A percentile compares a stretch with the other conserved stretches of the same genome.
These are phyloP conservation scores for Loripinus fragilis DNA, from an alignment of 2,888 invertebrate genomes.

Conservation along the genomic window DNA sequence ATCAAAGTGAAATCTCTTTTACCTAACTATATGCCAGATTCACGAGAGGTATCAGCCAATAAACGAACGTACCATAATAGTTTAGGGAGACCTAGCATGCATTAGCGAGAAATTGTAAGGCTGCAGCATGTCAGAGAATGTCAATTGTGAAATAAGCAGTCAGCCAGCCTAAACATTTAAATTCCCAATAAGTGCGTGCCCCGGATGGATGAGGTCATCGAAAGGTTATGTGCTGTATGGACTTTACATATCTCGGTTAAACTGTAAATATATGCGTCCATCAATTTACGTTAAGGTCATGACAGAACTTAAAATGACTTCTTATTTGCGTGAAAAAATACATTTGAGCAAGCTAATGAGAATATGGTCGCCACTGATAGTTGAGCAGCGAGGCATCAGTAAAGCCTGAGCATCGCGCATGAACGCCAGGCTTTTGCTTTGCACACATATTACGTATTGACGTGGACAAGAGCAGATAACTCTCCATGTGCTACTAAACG, in stretches of 20 bases:
- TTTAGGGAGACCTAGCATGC: conserved; percentile 1
- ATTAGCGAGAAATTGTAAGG: conserved; percentile 7
- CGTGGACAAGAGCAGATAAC: no score
- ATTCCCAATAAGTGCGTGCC: conserved; percentile 39
- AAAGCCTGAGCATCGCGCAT: no score
- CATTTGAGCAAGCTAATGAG: no score
- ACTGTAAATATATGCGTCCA: conserved; percentile 12
- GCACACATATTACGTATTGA: no score
- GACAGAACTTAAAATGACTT: conserved; percentile 2
- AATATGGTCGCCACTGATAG: no score
- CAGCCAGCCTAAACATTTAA: conserved; percentile 45
- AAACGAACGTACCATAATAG: no score
- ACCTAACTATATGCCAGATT: no score
- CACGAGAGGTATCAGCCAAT: no score
- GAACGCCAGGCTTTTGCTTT: no score
- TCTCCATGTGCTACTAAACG: no score
- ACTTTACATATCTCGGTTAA: conserved; percentile 31
- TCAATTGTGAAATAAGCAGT: conserved; percentile 39
- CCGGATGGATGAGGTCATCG: conserved; percentile 42
- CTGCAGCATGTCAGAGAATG: conserved; percentile 25
- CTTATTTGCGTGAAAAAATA: conserved; percentile 7
- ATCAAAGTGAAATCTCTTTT: no score
- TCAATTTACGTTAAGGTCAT: conserved; percentile 15
- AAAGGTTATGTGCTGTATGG: conserved; percentile 33
- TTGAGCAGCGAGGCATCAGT: no score